phyloP scores from a whole-genome alignment of 2,888 invertebrate genomes.

The Aphidius colemani region DNA sequence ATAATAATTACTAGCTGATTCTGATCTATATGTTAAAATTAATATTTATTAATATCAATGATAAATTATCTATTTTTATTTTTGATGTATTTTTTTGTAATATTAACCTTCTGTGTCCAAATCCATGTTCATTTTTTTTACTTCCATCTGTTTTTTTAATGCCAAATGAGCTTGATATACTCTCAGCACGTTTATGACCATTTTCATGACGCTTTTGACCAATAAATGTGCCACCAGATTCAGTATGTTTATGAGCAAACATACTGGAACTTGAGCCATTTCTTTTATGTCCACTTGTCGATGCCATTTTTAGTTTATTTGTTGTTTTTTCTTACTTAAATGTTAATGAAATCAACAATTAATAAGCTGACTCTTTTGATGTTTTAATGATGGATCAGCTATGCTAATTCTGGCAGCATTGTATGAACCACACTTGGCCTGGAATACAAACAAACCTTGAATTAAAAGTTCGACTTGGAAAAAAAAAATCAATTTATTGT shows the following conservation, averaged over 20 bases:
- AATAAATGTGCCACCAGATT: constrained; percentile 51
- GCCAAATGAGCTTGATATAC: constrained; percentile 57
- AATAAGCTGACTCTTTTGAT: too few relatives aligned
- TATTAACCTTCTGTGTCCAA: constrained; percentile 49
- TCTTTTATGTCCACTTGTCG: constrained; percentile 54
- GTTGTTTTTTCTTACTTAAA: too few relatives aligned
- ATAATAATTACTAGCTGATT: constrained; percentile 56
- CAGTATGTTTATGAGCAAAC: constrained; percentile 53
- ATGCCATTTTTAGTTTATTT: constrained; percentile 38
- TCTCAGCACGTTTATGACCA: constrained; percentile 56
- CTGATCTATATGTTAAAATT: constrained; percentile 44
- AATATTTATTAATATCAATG: too few relatives aligned
- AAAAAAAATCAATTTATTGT: constrained; percentile 1
- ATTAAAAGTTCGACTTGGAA: too few relatives aligned
- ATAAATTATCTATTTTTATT: neutral
- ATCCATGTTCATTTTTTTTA: constrained; percentile 50
- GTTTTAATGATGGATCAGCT: too few relatives aligned
- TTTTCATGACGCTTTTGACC: constrained; percentile 54
- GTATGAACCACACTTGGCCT: too few relatives aligned
- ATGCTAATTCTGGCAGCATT: too few relatives aligned
- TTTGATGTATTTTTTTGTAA: neutral
- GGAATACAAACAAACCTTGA: too few relatives aligned
- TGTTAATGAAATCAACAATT: too few relatives aligned
- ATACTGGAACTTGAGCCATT: constrained; percentile 56
- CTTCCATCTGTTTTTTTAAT: constrained; percentile 54